Percentiles rank a stretch among this genome's conserved stretches.
phyloP scores from a whole-genome alignment of 2,888 invertebrate species.

The Drosophila neotestacea region DNA sequence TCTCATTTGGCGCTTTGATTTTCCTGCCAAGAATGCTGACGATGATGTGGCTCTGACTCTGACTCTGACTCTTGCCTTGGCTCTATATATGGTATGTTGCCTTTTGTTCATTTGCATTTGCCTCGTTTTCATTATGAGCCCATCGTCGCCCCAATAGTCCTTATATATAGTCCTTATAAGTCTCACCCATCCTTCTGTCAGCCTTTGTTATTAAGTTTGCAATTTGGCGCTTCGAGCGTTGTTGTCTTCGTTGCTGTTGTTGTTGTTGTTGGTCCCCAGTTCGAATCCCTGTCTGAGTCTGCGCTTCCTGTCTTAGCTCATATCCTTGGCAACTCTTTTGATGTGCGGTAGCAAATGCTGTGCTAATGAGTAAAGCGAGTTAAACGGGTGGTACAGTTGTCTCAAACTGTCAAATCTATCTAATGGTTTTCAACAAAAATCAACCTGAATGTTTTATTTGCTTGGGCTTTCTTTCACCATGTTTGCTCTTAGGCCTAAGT shows the following conservation, averaged over 20 bases:
- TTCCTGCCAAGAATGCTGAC: conserved; percentile 72
- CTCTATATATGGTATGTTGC: conserved; percentile 50
- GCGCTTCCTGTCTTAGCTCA: conserved; percentile 49
- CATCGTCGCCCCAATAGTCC: conserved; percentile 43
- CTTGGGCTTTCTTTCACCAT: neutral
- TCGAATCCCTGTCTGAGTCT: conserved; percentile 27
- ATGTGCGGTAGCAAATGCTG: conserved; percentile 45
- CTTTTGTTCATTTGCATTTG: conserved; percentile 80
- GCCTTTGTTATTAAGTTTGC: conserved; percentile 74
- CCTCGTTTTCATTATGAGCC: conserved; percentile 77
- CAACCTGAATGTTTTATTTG: neutral
- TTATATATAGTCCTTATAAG: conserved; percentile 22
- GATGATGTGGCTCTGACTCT: conserved; percentile 47
- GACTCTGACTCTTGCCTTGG: conserved; percentile 17
- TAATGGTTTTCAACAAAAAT: neutral
- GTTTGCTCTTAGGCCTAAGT: conserved; percentile 37
- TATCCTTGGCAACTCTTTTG: conserved; percentile 74
- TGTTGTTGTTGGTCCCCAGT: conserved; percentile 6
- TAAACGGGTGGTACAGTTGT: conserved; percentile 40
- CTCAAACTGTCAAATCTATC: neutral
- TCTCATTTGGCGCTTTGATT: conserved; percentile 76
- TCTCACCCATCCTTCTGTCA: conserved; percentile 4
- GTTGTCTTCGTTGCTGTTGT: neutral
- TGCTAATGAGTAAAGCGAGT: conserved; percentile 49
- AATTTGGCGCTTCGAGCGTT: conserved; percentile 61